Percentiles rank a stretch among this genome's conserved stretches.
phyloP scores from a whole-genome alignment of 2,797 vertebrate genomes.

The Sternarchorhynchus goeldii region DNA sequence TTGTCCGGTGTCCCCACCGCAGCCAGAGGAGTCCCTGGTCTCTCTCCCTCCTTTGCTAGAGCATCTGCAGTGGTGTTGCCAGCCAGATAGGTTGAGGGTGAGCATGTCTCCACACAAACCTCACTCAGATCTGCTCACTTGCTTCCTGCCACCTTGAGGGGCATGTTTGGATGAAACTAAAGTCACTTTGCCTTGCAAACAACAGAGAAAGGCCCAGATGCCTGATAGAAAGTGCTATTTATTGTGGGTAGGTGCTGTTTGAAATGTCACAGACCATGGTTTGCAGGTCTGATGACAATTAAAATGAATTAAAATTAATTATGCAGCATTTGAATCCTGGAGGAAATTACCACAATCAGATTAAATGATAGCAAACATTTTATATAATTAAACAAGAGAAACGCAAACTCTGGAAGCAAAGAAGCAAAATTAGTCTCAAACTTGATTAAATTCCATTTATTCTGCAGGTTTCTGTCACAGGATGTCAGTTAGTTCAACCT shows the following conservation, averaged over 20 bases:
- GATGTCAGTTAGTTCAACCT: background rate
- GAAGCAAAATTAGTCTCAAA: background rate
- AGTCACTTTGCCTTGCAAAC: slow-evolving; percentile 7
- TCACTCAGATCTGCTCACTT: background rate
- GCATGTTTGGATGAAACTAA: background rate
- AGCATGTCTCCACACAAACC: background rate
- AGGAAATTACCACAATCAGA: background rate
- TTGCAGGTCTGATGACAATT: background rate
- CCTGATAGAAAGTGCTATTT: background rate
- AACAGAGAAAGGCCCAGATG: background rate
- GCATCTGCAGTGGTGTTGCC: too few species aligned
- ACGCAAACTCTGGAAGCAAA: background rate
- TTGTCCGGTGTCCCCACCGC: too few species aligned
- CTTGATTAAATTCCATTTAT: background rate
- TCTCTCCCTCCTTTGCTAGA: too few species aligned
- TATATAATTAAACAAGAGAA: background rate
- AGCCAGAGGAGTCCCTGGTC: too few species aligned
- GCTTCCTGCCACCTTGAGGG: background rate
- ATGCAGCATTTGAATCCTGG: background rate
- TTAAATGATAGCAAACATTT: background rate
- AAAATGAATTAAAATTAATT: background rate
- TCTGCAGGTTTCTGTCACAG: background rate
- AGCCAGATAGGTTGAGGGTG: background rate
- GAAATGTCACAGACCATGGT: background rate
- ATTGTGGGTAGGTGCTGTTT: background rate